These are phyloP conservation scores for Apogon hyalosoma DNA, from an alignment of 2,797 vertebrate species.

Conservation along the genomic window DNA sequence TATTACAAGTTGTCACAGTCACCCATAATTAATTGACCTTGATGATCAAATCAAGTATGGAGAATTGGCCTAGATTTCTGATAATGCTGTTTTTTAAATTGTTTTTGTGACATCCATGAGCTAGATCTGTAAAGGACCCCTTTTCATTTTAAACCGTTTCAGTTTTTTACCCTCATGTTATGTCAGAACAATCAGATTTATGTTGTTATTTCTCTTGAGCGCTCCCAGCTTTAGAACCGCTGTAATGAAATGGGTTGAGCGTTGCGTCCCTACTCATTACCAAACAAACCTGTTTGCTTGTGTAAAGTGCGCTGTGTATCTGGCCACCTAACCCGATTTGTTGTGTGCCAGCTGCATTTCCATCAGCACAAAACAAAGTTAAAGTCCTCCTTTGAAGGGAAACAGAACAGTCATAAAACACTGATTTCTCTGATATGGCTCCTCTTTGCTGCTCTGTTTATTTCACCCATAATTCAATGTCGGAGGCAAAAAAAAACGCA, in stretches of 20 bases:
- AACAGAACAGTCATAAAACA: conserved; percentile 52
- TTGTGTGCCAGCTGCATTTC: conserved; percentile 64
- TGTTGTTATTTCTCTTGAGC: conserved; percentile 45
- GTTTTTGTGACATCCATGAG: not conserved
- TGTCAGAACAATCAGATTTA: not conserved
- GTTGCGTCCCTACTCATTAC: conserved; percentile 50
- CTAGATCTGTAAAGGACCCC: not conserved
- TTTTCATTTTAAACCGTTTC: conserved; percentile 8
- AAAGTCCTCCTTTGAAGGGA: conserved; percentile 53
- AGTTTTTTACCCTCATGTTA: not conserved
- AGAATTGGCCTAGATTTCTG: not conserved
- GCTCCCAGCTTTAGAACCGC: conserved; percentile 48
- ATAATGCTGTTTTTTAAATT: not conserved
- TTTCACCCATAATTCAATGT: conserved; percentile 60
- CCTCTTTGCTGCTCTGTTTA: conserved; percentile 48
- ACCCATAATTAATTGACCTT: not conserved
- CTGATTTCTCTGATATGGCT: conserved; percentile 43
- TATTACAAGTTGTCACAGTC: not conserved
- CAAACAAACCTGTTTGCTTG: conserved; percentile 52
- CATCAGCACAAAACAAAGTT: conserved; percentile 69
- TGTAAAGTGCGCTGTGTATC: conserved; percentile 47
- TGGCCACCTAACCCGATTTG: conserved; percentile 69
- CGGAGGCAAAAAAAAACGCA: conserved; percentile 9
- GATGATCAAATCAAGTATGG: not conserved
- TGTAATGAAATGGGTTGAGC: conserved; percentile 10